phyloP scores from a whole-genome alignment of 2,888 invertebrate species.

The Azorinus chamasolen region DNA sequence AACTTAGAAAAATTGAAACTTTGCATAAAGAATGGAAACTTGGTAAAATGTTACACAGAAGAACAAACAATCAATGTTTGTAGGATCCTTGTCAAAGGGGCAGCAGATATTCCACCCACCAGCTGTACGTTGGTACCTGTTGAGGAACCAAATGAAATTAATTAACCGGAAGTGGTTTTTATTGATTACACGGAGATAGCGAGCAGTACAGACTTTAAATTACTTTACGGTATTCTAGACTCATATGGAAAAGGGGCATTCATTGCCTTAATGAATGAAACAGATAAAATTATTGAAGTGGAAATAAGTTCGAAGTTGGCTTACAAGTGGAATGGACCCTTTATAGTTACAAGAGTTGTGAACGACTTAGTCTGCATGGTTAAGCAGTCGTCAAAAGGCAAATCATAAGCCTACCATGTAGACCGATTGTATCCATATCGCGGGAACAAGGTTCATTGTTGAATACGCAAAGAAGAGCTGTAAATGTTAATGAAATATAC shows the following conservation, averaged over 20 bases:
- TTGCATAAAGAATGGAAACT: not conserved
- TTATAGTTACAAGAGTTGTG: too few relatives aligned
- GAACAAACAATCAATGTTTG: constrained; percentile 7
- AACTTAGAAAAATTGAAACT: constrained; percentile 20
- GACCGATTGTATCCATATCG: too few relatives aligned
- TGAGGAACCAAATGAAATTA: not conserved
- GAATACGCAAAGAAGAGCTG: too few relatives aligned
- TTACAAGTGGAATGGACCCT: too few relatives aligned
- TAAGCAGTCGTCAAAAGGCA: too few relatives aligned
- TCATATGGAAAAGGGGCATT: not conserved
- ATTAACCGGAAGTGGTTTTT: constrained; percentile 1
- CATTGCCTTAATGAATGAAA: constrained; percentile 19
- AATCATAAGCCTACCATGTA: too few relatives aligned
- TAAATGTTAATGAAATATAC: too few relatives aligned
- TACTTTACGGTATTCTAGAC: constrained; percentile 17
- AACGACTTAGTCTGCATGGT: too few relatives aligned
- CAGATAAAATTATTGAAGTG: constrained; percentile 9
- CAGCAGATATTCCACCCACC: constrained; percentile 5
- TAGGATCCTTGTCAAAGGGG: constrained; percentile 13
- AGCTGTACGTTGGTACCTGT: constrained; percentile 18
- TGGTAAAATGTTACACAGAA: constrained; percentile 6
- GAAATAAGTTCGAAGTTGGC: too few relatives aligned
- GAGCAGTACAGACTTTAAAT: not conserved
- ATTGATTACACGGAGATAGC: not conserved
- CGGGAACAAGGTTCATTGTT: too few relatives aligned